Conservation (phyloP, 2,797 vertebrate species). For the Phoxinus dragarum region DNA sequence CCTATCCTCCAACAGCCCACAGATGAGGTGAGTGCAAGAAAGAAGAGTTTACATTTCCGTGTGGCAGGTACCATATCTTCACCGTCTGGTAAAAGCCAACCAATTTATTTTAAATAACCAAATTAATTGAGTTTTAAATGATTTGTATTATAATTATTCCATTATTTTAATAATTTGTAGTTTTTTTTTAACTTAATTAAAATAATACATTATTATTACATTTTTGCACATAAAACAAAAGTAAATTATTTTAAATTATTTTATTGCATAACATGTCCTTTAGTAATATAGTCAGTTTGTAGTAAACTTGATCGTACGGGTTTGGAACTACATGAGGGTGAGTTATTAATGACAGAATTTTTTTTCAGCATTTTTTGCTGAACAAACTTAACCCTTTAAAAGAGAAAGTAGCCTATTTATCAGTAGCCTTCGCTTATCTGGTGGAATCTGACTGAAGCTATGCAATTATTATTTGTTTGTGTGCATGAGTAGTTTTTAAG, state of each 20-base stretch:
- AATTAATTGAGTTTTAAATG: neutral
- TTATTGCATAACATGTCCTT: neutral
- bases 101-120: neutral
- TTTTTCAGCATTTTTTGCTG: too few species aligned
- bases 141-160: neutral
- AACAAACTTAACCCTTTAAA: too few species aligned
- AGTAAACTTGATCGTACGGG: too few species aligned
- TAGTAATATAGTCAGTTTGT: neutral
- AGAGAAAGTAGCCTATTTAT: too few species aligned
- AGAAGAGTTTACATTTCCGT: neutral
- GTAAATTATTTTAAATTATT: neutral
- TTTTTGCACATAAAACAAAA: neutral
- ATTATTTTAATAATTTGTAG: neutral
- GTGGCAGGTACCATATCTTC: neutral
- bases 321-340: too few species aligned
- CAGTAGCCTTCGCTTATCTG: too few species aligned
- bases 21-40: slow-evolving; percentile 68
- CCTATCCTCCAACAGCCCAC: slow-evolving; percentile 75
- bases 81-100: neutral
- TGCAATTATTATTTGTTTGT: neutral
- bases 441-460: too few species aligned
- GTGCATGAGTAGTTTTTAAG: neutral
- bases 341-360: too few species aligned
- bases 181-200: neutral
- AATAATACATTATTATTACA: neutral